Percentiles rank a stretch among this genome's conserved stretches.
These are phyloP conservation scores for Ceratosolen fusciceps DNA, from an alignment of 1,140 invertebrate genomes.

Conservation along the genomic window DNA sequence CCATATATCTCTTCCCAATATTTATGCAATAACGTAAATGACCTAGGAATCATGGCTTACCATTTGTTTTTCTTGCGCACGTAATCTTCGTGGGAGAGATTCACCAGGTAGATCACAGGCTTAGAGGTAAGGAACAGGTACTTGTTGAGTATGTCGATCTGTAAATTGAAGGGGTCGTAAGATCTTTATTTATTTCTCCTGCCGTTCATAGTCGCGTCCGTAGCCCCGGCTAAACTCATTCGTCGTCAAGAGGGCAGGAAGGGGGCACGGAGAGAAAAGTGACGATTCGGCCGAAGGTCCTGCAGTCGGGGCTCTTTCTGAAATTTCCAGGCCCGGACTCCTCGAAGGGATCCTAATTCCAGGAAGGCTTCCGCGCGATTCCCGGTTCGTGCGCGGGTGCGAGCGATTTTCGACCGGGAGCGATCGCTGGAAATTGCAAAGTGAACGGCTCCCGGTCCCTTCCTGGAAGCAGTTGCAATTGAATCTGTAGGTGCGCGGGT, in stretches of 20 bases:
- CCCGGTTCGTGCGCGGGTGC: neutral
- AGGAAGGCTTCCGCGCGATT: neutral
- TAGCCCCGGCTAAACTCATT: too few relatives aligned
- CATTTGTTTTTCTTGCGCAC: conserved; percentile 99
- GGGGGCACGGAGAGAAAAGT: too few relatives aligned
- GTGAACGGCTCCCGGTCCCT: conserved; percentile 10
- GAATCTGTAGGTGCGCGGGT: conserved; percentile 13
- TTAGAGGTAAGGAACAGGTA: conserved; percentile 98
- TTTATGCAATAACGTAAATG: too few relatives aligned
- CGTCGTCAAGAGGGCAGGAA: too few relatives aligned
- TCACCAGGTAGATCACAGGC: conserved; percentile 97
- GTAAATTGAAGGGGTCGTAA: conserved; percentile 58
- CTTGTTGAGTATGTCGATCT: conserved; percentile 98
- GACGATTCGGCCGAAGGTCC: too few relatives aligned
- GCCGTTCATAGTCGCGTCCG: too few relatives aligned
- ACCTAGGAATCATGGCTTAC: conserved; percentile 69
- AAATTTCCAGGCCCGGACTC: neutral
- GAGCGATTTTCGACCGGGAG: conserved; percentile 19
- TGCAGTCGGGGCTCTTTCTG: too few relatives aligned
- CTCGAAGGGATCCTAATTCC: neutral
- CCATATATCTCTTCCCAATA: too few relatives aligned
- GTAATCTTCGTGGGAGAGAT: conserved; percentile 98
- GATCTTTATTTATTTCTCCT: neutral
- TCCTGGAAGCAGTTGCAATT: conserved; percentile 41
- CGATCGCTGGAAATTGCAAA: conserved; percentile 41